These are phyloP conservation scores for Morus bassanus DNA, from an alignment of 2,797 vertebrate species.

Conservation along the genomic window DNA sequence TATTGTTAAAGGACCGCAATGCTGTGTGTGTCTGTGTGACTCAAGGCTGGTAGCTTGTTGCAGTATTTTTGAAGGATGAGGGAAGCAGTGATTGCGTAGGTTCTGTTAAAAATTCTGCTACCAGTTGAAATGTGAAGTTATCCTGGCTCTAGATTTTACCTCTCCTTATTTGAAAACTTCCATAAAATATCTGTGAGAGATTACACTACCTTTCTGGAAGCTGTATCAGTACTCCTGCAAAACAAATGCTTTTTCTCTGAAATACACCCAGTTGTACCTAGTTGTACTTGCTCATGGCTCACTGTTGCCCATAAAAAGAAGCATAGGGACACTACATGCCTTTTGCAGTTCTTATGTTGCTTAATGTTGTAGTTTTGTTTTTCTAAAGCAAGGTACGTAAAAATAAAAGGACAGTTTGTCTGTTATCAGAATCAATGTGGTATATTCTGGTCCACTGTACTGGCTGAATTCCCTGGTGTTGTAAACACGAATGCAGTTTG, in stretches of 20 bases:
- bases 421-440: not conserved
- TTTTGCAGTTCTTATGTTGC: not conserved
- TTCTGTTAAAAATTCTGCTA: not conserved
- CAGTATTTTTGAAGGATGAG: not conserved
- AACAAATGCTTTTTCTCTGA: not conserved
- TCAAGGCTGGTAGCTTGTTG: not conserved
- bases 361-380: not conserved
- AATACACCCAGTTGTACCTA: rapidly evolving
- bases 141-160: not conserved
- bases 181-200: not conserved
- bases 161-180: not conserved
- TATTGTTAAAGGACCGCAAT: not conserved
- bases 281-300: not conserved
- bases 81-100: not conserved
- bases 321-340: rapidly evolving
- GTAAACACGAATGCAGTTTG: not conserved
- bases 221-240: not conserved
- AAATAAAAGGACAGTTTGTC: too few species aligned
- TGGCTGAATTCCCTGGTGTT: not conserved
- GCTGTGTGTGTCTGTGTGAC: not conserved
- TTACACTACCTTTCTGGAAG: rapidly evolving
- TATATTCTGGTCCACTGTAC: rapidly evolving
- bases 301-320: not conserved
- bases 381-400: not conserved
- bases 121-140: not conserved